phyloP scores from a whole-genome alignment of 2,888 invertebrate species.

The Ashinkailepas kermadecensis region DNA sequence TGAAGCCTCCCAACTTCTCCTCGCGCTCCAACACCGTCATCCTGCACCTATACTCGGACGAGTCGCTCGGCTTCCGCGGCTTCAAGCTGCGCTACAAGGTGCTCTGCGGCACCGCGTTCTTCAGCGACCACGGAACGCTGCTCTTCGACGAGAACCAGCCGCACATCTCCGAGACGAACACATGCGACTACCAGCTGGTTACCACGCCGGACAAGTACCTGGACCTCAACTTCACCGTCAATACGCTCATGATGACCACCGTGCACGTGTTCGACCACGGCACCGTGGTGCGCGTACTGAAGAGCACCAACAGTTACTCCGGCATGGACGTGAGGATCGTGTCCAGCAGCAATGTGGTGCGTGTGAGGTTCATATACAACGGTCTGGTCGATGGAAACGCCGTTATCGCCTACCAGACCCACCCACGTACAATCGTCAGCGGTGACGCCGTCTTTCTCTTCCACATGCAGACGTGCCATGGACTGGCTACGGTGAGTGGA shows the following conservation, averaged over 20 bases:
- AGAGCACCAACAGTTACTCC: background rate
- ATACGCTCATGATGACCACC: background rate
- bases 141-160: background rate
- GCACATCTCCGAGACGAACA: conserved; percentile 7
- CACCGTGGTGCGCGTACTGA: background rate
- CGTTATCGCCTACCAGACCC: conserved; percentile 6
- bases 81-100: conserved; percentile 17
- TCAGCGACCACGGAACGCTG: conserved; percentile 18
- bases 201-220: conserved; percentile 11
- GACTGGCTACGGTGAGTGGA: background rate
- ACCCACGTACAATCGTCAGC: background rate
- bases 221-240: conserved; percentile 21
- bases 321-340: conserved; percentile 15
- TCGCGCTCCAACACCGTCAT: conserved; percentile 16
- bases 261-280: conserved; percentile 3
- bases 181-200: conserved; percentile 6
- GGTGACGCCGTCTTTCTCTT: conserved; percentile 15
- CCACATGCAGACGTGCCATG: conserved; percentile 10
- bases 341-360: conserved; percentile 12
- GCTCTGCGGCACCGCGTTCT: conserved; percentile 1
- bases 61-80: conserved; percentile 22
- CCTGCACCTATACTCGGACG: conserved; percentile 17
- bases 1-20: background rate
- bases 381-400: background rate
- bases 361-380: background rate